Conservation (phyloP, 2,797 vertebrate species). For the Micrastur ruficollis region DNA sequence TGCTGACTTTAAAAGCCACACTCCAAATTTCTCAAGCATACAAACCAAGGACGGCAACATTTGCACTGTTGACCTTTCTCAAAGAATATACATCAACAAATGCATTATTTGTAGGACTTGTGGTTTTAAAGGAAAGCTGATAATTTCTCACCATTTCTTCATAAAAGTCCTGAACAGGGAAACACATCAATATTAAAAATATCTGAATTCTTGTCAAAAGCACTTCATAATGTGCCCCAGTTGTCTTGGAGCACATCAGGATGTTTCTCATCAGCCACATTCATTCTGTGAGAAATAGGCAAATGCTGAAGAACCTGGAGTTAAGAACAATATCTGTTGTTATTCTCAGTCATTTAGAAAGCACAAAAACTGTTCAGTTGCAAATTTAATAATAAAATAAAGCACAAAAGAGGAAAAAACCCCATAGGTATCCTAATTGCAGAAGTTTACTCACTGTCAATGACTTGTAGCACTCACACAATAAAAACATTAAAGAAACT, state of each 20-base stretch:
- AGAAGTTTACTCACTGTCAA: neutral
- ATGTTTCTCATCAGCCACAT: neutral
- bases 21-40: neutral
- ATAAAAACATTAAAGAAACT: neutral
- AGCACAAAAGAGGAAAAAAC: neutral
- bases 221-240: neutral
- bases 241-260: neutral
- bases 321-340: neutral
- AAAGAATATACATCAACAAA: neutral
- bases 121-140: neutral
- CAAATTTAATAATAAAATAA: neutral
- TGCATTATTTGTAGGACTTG: neutral
- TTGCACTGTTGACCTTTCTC: neutral
- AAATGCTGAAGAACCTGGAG: constrained; percentile 76
- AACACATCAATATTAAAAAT: neutral
- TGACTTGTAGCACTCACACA: neutral
- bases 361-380: neutral
- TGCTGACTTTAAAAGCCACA: neutral
- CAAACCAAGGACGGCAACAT: neutral
- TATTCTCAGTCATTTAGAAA: neutral
- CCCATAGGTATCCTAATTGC: neutral
- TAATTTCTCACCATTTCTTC: constrained; percentile 11
- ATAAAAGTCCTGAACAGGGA: neutral
- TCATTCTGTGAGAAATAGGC: constrained; percentile 67
- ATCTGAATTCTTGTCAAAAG: neutral